Conservation (phyloP, 2,888 invertebrate genomes). For the Entomobrya proxima region DNA sequence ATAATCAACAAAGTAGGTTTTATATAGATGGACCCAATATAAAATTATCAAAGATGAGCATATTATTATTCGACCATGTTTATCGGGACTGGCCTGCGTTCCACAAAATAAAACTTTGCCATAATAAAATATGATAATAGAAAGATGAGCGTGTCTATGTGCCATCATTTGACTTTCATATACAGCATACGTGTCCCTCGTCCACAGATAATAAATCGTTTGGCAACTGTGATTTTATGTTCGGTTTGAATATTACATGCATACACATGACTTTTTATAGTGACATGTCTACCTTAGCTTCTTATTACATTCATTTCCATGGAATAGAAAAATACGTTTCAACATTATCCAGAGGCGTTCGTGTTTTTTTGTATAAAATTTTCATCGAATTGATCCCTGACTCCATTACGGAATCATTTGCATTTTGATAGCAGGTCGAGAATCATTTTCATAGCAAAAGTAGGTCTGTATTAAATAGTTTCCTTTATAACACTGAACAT, state of each 20-base stretch:
- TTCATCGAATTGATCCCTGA: background rate
- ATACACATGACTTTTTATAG: background rate
- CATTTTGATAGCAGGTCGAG: background rate
- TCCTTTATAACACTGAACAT: too few species aligned
- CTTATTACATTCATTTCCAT: background rate
- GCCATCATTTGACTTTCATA: constrained; percentile 52
- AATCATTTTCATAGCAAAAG: background rate
- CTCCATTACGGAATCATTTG: constrained; percentile 6
- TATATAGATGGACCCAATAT: background rate
- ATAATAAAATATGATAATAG: background rate
- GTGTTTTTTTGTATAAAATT: background rate
- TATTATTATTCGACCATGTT: background rate
- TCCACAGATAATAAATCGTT: constrained; percentile 44
- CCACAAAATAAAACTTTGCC: background rate
- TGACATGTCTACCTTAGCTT: constrained; percentile 13
- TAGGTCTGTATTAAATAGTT: too few species aligned
- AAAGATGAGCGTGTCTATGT: constrained; percentile 52
- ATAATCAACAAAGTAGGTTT: background rate
- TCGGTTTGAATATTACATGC: background rate
- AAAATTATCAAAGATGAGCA: background rate
- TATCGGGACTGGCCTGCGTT: background rate
- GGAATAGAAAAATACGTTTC: background rate
- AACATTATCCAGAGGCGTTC: background rate
- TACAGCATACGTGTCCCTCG: constrained; percentile 6
- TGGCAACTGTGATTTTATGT: constrained; percentile 52